Evolutionary conservation across 2,888 invertebrate genomes (phyloP), one percentile per base, ranked within the genome.

Genomic region (Drosophila borealis): DNA sequence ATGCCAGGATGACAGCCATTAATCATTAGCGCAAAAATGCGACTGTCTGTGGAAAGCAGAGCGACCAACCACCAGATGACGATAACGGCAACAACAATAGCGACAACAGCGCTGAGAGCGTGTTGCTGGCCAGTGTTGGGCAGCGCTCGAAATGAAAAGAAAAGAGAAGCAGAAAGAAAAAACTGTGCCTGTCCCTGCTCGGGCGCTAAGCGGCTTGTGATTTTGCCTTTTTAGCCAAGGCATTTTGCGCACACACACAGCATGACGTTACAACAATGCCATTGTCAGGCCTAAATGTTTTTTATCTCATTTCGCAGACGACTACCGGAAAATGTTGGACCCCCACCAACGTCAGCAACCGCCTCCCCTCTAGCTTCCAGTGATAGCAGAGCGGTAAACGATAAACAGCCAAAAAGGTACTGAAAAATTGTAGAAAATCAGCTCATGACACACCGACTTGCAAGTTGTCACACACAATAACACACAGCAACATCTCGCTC

Each of bases 11-110:
- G 81, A 78, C 73, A 81, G 65, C 87, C 88, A 86, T 86, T 86
- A 86, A 86, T 86, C 86, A 88, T 86, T 86, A 88, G 88, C 78
- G 78, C 72, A 70, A 69, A 83, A 83, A 80, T 80, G 78, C 73
- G 74, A 69, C 70, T 60, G 59, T 49, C 64, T 53, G 21, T 36
- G 51, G 36, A 36, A 45, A 44, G 44, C 29, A 60, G 10, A 4
- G 39, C 51, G 14, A 70, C 74, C 78, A 74, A 78, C 69, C 78
- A 80, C 66, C 74, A 68, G 62, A 57, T 51, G 64, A 63, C 39
- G 39, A 53, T 39, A 33, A 49, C 34, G 36, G 53, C 61, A 45
- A 37, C 59, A 39, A 44, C 46, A 68, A 33, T 14, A 42, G 11
- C 42, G 42, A 36, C 55, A 50, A 39, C 49, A 46, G 61, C n/a